A percentile compares a stretch with the other conserved stretches of the same genome.
These are phyloP conservation scores for Gyrodactylus salaris DNA, from an alignment of 1,140 invertebrate species.

Conservation along the genomic window DNA sequence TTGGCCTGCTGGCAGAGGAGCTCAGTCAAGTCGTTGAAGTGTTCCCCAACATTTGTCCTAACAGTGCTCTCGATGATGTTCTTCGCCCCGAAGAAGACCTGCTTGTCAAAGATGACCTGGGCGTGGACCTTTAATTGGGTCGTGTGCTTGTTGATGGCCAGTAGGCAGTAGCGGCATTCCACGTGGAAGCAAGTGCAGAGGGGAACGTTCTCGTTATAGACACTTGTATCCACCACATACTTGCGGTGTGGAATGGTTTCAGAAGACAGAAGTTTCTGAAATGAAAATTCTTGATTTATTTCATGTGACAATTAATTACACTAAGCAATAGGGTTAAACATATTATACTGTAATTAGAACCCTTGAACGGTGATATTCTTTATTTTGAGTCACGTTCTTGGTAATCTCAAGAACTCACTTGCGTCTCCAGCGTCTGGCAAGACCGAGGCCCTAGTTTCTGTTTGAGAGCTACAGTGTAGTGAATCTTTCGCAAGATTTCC, in stretches of 20 bases:
- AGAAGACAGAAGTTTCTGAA: neutral
- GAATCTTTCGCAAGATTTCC: neutral
- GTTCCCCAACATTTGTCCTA: neutral
- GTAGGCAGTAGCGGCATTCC: neutral
- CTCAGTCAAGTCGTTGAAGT: neutral
- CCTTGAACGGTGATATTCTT: too few species aligned
- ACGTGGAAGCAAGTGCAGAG: neutral
- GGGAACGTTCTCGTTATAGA: neutral
- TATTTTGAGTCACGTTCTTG: too few species aligned
- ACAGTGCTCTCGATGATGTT: neutral
- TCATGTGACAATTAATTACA: too few species aligned
- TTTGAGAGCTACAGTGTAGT: slow-evolving; percentile 2
- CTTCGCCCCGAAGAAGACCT: neutral
- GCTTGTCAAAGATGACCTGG: slow-evolving; percentile 2
- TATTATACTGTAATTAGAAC: too few species aligned
- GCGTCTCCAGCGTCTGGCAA: neutral
- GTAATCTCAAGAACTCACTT: neutral
- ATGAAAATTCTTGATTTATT: neutral
- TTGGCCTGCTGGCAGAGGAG: neutral
- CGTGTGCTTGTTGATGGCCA: neutral
- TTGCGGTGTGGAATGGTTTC: neutral
- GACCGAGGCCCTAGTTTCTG: neutral
- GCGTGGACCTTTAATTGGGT: neutral
- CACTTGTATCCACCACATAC: slow-evolving; percentile 1
- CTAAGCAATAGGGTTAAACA: neutral